Percentiles rank a stretch among this genome's conserved stretches.
These are phyloP conservation scores for Coenonympha arcania DNA, from an alignment of 2,888 invertebrate species.

Conservation along the genomic window DNA sequence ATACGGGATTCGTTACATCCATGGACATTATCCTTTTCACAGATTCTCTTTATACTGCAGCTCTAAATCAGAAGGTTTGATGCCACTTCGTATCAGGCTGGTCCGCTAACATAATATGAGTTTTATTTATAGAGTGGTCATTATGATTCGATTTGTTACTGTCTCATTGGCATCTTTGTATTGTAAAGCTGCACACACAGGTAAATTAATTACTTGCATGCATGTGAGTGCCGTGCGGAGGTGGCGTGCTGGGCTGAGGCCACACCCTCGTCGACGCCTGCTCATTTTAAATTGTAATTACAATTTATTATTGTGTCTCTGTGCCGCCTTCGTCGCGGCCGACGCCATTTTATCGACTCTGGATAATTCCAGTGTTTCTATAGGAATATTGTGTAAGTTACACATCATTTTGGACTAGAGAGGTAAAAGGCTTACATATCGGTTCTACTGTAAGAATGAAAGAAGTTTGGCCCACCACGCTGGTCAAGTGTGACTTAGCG, in stretches of 20 bases:
- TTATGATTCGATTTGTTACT: slow-evolving; percentile 26
- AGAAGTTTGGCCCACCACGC: too few species aligned
- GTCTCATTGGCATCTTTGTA: slow-evolving; percentile 25
- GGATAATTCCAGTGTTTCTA: slow-evolving; percentile 37
- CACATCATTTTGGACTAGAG: not conserved
- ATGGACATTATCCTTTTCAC: too few species aligned
- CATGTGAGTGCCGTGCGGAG: slow-evolving; percentile 59
- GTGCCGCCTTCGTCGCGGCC: slow-evolving; percentile 65
- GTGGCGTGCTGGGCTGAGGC: slow-evolving; percentile 60
- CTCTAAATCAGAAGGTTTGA: not conserved
- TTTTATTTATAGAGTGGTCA: slow-evolving; percentile 13
- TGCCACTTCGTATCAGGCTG: not conserved
- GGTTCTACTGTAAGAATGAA: too few species aligned
- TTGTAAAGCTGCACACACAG: slow-evolving; percentile 33
- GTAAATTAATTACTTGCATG: slow-evolving; percentile 51
- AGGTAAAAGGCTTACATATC: not conserved
- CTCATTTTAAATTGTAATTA: slow-evolving; percentile 76
- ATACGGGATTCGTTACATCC: too few species aligned
- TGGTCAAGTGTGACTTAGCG: too few species aligned
- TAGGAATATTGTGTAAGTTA: slow-evolving; percentile 11
- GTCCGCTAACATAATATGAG: slow-evolving; percentile 1
- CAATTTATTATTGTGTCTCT: slow-evolving; percentile 74
- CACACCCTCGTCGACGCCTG: slow-evolving; percentile 70
- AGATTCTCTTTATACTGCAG: not conserved
- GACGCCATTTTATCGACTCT: slow-evolving; percentile 68